A percentile compares a stretch with the other conserved stretches of the same genome.
These are phyloP conservation scores for Scaeva pyrastri DNA, from an alignment of 2,888 invertebrate genomes.

Conservation along the genomic window DNA sequence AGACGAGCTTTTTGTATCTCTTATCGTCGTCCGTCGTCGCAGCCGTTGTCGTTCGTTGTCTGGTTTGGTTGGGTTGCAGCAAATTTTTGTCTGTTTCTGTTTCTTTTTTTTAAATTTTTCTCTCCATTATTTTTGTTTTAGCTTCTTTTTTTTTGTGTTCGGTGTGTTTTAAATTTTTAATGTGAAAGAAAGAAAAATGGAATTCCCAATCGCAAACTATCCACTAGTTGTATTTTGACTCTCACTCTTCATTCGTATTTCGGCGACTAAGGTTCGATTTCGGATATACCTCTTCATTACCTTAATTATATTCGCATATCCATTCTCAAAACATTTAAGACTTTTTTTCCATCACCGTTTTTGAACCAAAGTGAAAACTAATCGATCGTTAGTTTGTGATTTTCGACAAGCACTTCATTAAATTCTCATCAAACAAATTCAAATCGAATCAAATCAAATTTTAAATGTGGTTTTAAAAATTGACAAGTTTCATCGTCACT, in stretches of 20 bases:
- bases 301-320: slow-evolving; percentile 49
- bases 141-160: slow-evolving; percentile 67
- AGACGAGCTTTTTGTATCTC: slow-evolving; percentile 74
- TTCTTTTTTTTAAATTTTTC: slow-evolving; percentile 77
- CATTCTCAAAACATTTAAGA: slow-evolving; percentile 13
- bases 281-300: slow-evolving; percentile 61
- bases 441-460: too few relatives aligned
- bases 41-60: slow-evolving; percentile 78
- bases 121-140: slow-evolving; percentile 78
- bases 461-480: slow-evolving; percentile 1
- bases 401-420: slow-evolving; percentile 45
- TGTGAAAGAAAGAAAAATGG: slow-evolving; percentile 73
- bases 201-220: slow-evolving; percentile 75
- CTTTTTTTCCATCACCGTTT: background rate
- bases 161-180: slow-evolving; percentile 62
- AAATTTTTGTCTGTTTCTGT: slow-evolving; percentile 31
- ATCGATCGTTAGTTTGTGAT: slow-evolving; percentile 70
- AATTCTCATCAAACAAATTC: slow-evolving; percentile 50
- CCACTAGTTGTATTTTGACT: slow-evolving; percentile 79
- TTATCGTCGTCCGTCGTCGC: slow-evolving; percentile 44
- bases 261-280: slow-evolving; percentile 83
- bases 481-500: slow-evolving; percentile 35
- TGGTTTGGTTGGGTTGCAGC: slow-evolving; percentile 65
- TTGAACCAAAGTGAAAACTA: slow-evolving; percentile 23
- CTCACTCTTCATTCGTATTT: slow-evolving; percentile 83